These are phyloP conservation scores for Julus scandinavius DNA, from an alignment of 2,888 invertebrate genomes.

Conservation along the genomic window DNA sequence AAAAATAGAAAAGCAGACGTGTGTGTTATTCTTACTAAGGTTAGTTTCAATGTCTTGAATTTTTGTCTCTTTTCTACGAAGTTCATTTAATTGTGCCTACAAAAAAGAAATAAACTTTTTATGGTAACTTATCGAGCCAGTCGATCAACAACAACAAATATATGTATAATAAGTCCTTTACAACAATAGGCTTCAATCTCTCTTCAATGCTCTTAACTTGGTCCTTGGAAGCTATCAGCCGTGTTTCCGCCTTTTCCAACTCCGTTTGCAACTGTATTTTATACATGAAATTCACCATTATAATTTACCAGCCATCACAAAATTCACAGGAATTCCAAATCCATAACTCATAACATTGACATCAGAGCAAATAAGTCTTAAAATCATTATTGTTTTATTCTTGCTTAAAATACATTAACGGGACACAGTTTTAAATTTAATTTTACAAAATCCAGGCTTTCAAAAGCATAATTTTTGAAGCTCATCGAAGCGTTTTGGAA, in stretches of 20 bases:
- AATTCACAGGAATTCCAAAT: too few relatives aligned
- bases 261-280: slow-evolving; percentile 37
- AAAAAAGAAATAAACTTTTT: neutral
- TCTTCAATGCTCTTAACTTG: slow-evolving; percentile 45
- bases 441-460: too few relatives aligned
- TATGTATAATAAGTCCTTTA: neutral
- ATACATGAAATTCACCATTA: neutral
- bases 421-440: too few relatives aligned
- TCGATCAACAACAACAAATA: neutral
- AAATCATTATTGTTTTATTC: too few relatives aligned
- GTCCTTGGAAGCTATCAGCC: slow-evolving; percentile 33
- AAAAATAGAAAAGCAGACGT: neutral
- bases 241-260: slow-evolving; percentile 44
- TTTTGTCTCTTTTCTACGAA: slow-evolving; percentile 37
- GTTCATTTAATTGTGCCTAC: slow-evolving; percentile 35
- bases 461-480: too few relatives aligned
- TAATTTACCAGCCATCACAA: neutral
- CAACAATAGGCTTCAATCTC: slow-evolving; percentile 49
- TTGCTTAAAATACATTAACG: too few relatives aligned
- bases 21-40: slow-evolving; percentile 2
- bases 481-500: too few relatives aligned
- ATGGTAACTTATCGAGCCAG: neutral
- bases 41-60: slow-evolving; percentile 47
- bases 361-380: too few relatives aligned
- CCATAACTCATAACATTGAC: too few relatives aligned